These are phyloP conservation scores for Heteromyza rotundicornis DNA, from an alignment of 2,888 invertebrate genomes.

Conservation along the genomic window DNA sequence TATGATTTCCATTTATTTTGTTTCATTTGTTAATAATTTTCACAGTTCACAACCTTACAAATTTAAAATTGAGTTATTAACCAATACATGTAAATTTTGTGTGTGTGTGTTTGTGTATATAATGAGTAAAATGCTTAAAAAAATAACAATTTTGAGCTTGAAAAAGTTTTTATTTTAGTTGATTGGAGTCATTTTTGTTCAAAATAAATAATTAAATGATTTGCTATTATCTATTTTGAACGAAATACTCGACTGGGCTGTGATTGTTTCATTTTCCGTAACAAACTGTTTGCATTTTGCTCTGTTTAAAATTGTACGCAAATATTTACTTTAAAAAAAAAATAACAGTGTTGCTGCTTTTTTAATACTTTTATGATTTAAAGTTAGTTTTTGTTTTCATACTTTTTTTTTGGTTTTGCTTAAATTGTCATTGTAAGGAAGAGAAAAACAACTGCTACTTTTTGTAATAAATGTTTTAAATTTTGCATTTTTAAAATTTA, in stretches of 20 bases:
- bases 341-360: neutral
- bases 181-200: neutral
- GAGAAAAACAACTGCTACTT: conserved; percentile 24
- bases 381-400: conserved; percentile 6
- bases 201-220: conserved; percentile 12
- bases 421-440: conserved; percentile 23
- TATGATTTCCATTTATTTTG: too few species aligned
- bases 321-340: conserved; percentile 3
- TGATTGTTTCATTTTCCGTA: conserved; percentile 32
- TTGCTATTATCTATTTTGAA: conserved; percentile 11
- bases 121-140: conserved; percentile 8
- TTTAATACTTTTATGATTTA: conserved; percentile 1
- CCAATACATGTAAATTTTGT: conserved; percentile 34
- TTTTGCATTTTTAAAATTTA: conserved; percentile 29
- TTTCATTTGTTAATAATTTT: conserved; percentile 29
- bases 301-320: conserved; percentile 18
- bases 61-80: conserved; percentile 61
- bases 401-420: conserved; percentile 8
- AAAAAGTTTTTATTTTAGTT: neutral
- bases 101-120: neutral
- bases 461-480: neutral
- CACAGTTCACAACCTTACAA: conserved; percentile 61
- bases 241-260: conserved; percentile 31
- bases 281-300: neutral
- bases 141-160: neutral